A percentile compares a stretch with the other conserved stretches of the same genome.
These are phyloP conservation scores for Neuroscelio doddi DNA, from an alignment of 2,888 invertebrate species.

Conservation along the genomic window DNA sequence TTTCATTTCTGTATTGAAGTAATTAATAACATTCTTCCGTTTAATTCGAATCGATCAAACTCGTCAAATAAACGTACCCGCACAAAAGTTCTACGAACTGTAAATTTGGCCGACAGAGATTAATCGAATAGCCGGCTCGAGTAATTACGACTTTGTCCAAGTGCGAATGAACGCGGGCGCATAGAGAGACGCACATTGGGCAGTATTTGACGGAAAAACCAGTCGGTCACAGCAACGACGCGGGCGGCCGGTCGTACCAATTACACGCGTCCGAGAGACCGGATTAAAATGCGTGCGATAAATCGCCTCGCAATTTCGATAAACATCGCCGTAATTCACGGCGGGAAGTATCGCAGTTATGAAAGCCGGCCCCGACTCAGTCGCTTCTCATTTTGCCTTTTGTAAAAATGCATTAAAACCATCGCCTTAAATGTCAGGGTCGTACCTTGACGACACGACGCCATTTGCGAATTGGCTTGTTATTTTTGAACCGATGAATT, in stretches of 20 bases:
- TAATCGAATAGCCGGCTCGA: conserved; percentile 6
- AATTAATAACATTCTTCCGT: too few species aligned
- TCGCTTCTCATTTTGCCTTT: background rate
- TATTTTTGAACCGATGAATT: background rate
- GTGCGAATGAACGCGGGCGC: too few species aligned
- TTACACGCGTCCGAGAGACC: too few species aligned
- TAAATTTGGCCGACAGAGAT: too few species aligned
- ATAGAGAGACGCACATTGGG: too few species aligned
- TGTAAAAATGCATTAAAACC: background rate
- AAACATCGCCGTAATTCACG: conserved; percentile 34
- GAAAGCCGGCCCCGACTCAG: background rate
- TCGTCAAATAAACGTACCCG: too few species aligned
- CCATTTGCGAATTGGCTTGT: background rate
- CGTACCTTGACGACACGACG: background rate
- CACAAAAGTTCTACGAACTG: too few species aligned
- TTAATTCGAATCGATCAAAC: too few species aligned
- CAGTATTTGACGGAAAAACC: too few species aligned
- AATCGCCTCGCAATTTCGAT: conserved; percentile 47
- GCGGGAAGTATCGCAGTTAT: conserved; percentile 2
- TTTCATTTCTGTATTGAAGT: too few species aligned
- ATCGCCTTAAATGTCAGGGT: conserved; percentile 1
- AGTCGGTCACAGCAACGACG: too few species aligned
- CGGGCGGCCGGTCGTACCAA: conserved; percentile 10
- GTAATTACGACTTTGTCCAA: too few species aligned
- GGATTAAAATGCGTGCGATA: conserved; percentile 38